Evolutionary conservation across 2,797 vertebrate species (phyloP).

Genomic region (Acanthornis magna): DNA sequence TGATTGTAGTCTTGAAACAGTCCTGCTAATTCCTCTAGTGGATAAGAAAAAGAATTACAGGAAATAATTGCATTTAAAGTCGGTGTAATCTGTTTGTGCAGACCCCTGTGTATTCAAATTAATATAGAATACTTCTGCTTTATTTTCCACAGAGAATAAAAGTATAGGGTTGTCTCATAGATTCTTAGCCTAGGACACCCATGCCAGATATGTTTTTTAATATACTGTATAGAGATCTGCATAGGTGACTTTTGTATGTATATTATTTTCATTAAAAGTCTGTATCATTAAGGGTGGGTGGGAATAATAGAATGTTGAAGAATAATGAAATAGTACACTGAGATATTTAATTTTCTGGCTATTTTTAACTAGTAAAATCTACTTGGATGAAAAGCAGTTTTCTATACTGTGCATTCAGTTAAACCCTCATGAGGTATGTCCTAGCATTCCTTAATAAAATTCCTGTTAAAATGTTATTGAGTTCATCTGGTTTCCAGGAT

Average conservation of each 20-base stretch:
- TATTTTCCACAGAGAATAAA: background rate
- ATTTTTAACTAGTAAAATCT: background rate
- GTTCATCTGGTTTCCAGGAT: slow-evolving; percentile 9
- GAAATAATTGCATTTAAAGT: background rate
- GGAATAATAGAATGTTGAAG: background rate
- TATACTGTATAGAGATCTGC: background rate
- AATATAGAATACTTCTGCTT: background rate
- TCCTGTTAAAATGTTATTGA: background rate
- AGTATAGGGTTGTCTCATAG: background rate
- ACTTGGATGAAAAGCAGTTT: background rate
- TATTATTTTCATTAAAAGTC: background rate
- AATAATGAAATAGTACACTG: background rate
- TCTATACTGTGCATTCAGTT: background rate
- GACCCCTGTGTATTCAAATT: background rate
- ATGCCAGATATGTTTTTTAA: background rate
- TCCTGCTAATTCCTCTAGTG: background rate
- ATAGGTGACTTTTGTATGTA: background rate
- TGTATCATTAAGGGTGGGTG: background rate
- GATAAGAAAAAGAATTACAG: background rate
- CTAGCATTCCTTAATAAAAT: background rate
- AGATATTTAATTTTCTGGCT: background rate
- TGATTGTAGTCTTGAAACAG: background rate
- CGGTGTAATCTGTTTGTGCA: background rate
- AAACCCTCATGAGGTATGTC: background rate
- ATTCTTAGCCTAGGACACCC: background rate